phyloP scores from a whole-genome alignment of 2,888 invertebrate genomes.

The Megastigmus dorsalis region DNA sequence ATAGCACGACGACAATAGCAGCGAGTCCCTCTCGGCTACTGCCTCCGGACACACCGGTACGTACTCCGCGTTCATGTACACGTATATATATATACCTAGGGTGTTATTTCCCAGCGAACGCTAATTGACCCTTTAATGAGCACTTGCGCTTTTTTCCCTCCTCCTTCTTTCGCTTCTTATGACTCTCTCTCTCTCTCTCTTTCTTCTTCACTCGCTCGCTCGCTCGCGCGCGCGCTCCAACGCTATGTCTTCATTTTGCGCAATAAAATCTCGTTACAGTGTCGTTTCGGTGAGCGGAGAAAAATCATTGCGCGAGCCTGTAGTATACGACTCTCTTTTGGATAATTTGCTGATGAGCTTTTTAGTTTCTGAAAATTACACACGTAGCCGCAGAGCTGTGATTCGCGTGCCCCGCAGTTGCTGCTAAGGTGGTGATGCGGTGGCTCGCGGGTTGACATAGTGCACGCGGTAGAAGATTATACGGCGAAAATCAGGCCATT shows the following conservation, averaged over 20 bases:
- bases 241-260: slow-evolving; percentile 43
- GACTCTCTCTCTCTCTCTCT: slow-evolving; percentile 12
- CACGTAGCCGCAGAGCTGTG: not conserved
- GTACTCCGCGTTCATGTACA: slow-evolving; percentile 29
- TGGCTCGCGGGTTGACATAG: too few relatives aligned
- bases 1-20: slow-evolving; percentile 12
- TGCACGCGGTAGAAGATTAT: too few relatives aligned
- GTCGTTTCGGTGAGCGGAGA: slow-evolving; percentile 24
- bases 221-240: not conserved
- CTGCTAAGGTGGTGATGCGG: too few relatives aligned
- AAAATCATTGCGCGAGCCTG: not conserved
- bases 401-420: not conserved
- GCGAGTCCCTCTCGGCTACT: not conserved
- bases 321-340: too few relatives aligned
- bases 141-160: slow-evolving; percentile 15
- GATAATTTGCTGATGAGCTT: slow-evolving; percentile 16
- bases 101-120: slow-evolving; percentile 35
- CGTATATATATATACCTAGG: not conserved
- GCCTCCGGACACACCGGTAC: not conserved
- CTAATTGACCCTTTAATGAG: slow-evolving; percentile 46
- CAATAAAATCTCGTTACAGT: slow-evolving; percentile 48
- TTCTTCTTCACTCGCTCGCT: not conserved
- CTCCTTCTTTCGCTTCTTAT: not conserved
- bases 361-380: slow-evolving; percentile 25
- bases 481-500: too few relatives aligned